Evolutionary conservation across 2,113 vertebrate genomes (phyloP).

Genomic region (Elanoides forficatus): DNA sequence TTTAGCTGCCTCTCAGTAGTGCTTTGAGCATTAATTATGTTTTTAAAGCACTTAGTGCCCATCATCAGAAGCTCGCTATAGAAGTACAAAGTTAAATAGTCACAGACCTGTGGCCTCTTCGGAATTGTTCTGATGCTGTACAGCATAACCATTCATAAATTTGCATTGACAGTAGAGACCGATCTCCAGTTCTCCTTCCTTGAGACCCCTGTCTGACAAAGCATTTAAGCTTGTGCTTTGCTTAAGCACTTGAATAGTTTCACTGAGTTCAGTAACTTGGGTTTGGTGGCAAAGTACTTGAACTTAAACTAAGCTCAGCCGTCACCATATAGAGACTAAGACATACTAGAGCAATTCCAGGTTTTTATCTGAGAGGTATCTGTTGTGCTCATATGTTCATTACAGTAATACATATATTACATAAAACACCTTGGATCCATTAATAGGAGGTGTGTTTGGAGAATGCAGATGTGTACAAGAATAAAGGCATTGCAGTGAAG

Average conservation of each 20-base stretch:
- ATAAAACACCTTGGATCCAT: background rate
- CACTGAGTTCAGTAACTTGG: background rate
- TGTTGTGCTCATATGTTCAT: rapidly evolving
- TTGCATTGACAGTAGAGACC: background rate
- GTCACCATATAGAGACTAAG: background rate
- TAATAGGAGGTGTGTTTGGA: background rate
- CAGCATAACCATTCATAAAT: background rate
- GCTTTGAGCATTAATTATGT: slow-evolving; percentile 37
- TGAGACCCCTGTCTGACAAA: background rate
- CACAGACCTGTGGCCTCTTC: background rate
- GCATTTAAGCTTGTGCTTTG: background rate
- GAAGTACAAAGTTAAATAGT: slow-evolving; percentile 7
- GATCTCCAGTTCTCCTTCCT: background rate
- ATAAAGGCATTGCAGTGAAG: background rate
- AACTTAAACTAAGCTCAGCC: background rate
- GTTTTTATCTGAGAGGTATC: background rate
- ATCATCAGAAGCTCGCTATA: background rate
- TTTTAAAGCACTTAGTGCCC: slow-evolving; percentile 29
- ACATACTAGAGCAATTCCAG: background rate
- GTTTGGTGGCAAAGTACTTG: background rate
- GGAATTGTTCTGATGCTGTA: background rate
- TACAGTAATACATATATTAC: rapidly evolving
- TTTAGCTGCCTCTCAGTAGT: slow-evolving; percentile 10
- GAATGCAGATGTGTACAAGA: background rate
- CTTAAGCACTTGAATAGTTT: background rate